Evolutionary conservation across 2,797 vertebrate species (phyloP).

Genomic region (Lacerta viridis): DNA sequence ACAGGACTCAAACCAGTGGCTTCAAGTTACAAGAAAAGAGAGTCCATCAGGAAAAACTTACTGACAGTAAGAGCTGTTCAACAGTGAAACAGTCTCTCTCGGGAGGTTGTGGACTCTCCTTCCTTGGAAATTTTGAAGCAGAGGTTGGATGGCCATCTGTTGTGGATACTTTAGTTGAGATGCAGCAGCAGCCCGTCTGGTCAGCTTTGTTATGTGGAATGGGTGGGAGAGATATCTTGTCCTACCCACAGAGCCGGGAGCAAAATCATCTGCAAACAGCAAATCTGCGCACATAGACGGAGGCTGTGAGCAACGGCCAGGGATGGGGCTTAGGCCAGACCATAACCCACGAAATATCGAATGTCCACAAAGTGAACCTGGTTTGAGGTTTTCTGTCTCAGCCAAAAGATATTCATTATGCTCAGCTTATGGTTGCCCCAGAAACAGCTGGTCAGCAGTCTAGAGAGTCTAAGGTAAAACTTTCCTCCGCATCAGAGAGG

Average conservation of each 20-base stretch:
- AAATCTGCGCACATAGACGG: background rate
- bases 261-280: background rate
- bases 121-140: too few relatives aligned
- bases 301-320: background rate
- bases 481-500: background rate
- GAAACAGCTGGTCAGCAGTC: background rate
- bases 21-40: too few relatives aligned
- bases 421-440: background rate
- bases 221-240: background rate
- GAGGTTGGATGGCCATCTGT: too few relatives aligned
- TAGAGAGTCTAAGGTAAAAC: background rate
- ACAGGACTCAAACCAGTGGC: too few relatives aligned
- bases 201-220: background rate
- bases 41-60: too few relatives aligned
- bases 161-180: too few relatives aligned
- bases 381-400: slow-evolving; percentile 3
- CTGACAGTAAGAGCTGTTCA: too few relatives aligned
- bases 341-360: background rate
- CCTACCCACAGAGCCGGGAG: background rate
- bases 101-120: too few relatives aligned
- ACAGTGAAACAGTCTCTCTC: too few relatives aligned
- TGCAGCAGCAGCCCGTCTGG: too few relatives aligned
- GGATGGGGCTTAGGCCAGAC: background rate
- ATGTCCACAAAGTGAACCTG: background rate
- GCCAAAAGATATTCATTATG: background rate